A percentile compares a stretch with the other conserved stretches of the same genome.
Conservation (phyloP, 2,888 invertebrate species). For the Ligdia adustata region DNA sequence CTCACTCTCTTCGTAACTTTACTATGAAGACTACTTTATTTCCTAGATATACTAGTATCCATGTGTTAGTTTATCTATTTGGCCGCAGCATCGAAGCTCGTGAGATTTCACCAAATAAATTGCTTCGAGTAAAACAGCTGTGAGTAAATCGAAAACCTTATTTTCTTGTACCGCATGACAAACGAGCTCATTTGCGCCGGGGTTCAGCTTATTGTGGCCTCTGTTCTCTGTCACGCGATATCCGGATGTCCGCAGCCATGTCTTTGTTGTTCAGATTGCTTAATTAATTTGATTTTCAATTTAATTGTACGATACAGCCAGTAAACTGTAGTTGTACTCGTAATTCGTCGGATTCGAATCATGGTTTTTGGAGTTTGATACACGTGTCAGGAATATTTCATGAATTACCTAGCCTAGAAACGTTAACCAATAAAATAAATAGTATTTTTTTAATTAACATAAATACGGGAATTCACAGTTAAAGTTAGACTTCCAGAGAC, state of each 20-base stretch:
- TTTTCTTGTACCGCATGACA: constrained; percentile 19
- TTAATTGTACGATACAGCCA: constrained; percentile 37
- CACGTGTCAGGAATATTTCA: neutral
- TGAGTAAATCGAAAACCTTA: constrained; percentile 14
- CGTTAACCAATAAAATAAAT: too few species aligned
- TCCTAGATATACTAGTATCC: too few species aligned
- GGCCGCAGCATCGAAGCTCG: too few species aligned
- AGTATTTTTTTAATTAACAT: too few species aligned
- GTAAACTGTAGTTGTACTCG: constrained; percentile 32
- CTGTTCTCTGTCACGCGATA: constrained; percentile 47
- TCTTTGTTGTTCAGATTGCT: constrained; percentile 54
- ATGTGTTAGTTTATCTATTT: too few species aligned
- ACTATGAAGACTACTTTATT: too few species aligned
- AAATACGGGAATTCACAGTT: too few species aligned
- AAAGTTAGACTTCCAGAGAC: too few species aligned
- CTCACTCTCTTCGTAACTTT: too few species aligned
- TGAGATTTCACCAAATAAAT: constrained; percentile 3
- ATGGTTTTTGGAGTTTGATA: neutral
- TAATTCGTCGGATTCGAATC: constrained; percentile 2
- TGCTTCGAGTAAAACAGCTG: constrained; percentile 4
- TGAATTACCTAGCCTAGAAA: too few species aligned
- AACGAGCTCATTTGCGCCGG: constrained; percentile 29
- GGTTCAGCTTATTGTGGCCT: constrained; percentile 19
- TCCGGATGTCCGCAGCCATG: constrained; percentile 52
- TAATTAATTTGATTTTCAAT: constrained; percentile 57